phyloP scores from a whole-genome alignment of 2,888 invertebrate species.

The Drosophila pegasa region DNA sequence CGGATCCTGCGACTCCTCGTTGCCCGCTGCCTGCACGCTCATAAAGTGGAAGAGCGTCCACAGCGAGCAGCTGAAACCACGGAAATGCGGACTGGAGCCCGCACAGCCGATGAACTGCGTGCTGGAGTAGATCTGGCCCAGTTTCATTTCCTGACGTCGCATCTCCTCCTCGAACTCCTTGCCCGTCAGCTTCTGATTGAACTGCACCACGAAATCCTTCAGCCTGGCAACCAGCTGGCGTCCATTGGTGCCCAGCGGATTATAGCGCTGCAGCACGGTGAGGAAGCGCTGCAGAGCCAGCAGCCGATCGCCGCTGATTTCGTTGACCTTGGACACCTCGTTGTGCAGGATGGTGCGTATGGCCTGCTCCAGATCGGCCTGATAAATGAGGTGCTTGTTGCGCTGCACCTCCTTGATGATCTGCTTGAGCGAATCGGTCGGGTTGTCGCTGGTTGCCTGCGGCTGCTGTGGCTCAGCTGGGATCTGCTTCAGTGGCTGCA shows the following conservation, averaged over 20 bases:
- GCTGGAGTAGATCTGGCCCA: conserved; percentile 86
- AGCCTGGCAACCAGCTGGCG: conserved; percentile 88
- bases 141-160: conserved; percentile 86
- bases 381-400: conserved; percentile 88
- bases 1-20: conserved; percentile 86
- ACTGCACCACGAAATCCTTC: conserved; percentile 86
- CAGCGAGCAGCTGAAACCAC: conserved; percentile 97
- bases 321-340: conserved; percentile 91
- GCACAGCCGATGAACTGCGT: conserved; percentile 91
- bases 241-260: conserved; percentile 91
- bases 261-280: conserved; percentile 89
- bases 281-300: conserved; percentile 91
- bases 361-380: conserved; percentile 94
- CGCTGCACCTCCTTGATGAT: conserved; percentile 77
- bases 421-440: conserved; percentile 12
- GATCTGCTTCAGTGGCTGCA: not conserved
- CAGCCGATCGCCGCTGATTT: conserved; percentile 90
- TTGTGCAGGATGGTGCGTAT: conserved; percentile 92
- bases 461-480: not conserved
- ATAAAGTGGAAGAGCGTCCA: conserved; percentile 98
- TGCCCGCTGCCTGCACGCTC: conserved; percentile 90
- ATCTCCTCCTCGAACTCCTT: conserved; percentile 86
- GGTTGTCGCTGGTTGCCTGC: not conserved
- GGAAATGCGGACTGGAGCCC: conserved; percentile 89
- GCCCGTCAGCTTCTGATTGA: conserved; percentile 87